Conservation (phyloP, 1,140 invertebrate genomes). For the Lasaia peninsularis region DNA sequence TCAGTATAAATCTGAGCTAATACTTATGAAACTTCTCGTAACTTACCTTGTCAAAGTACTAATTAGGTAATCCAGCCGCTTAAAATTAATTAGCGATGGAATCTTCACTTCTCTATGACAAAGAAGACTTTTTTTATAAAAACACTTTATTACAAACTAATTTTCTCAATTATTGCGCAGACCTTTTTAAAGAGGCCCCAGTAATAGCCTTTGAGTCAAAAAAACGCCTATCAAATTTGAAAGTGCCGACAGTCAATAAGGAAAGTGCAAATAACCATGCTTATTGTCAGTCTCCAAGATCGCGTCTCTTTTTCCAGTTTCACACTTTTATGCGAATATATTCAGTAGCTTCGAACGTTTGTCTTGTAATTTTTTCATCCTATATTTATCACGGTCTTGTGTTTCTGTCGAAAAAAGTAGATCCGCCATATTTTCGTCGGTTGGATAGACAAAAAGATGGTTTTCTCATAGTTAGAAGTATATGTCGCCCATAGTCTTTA, state of each 20-base stretch:
- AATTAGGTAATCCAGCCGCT: too few species aligned
- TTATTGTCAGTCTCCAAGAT: slow-evolving; percentile 47
- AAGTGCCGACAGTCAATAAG: slow-evolving; percentile 53
- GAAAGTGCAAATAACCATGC: slow-evolving; percentile 44
- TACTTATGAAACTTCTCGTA: too few species aligned
- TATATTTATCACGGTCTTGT: too few species aligned
- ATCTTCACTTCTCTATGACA: not conserved
- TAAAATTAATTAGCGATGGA: not conserved
- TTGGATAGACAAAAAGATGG: too few species aligned
- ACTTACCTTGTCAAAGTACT: too few species aligned
- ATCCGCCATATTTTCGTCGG: too few species aligned
- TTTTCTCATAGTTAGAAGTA: too few species aligned
- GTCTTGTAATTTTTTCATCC: not conserved
- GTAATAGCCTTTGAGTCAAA: slow-evolving; percentile 3
- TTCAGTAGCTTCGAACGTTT: slow-evolving; percentile 6
- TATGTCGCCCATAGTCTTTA: too few species aligned
- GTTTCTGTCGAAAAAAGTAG: too few species aligned
- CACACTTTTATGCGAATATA: slow-evolving; percentile 17
- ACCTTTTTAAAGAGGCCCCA: slow-evolving; percentile 10
- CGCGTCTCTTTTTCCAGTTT: slow-evolving; percentile 21
- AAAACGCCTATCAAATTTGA: slow-evolving; percentile 48
- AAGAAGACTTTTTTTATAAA: not conserved
- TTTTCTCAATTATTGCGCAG: not conserved
- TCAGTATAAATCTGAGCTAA: too few species aligned
- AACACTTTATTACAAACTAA: slow-evolving; percentile 3